Evolutionary conservation across 2,888 invertebrate species (phyloP).

Genomic region (Metellina segmentata): DNA sequence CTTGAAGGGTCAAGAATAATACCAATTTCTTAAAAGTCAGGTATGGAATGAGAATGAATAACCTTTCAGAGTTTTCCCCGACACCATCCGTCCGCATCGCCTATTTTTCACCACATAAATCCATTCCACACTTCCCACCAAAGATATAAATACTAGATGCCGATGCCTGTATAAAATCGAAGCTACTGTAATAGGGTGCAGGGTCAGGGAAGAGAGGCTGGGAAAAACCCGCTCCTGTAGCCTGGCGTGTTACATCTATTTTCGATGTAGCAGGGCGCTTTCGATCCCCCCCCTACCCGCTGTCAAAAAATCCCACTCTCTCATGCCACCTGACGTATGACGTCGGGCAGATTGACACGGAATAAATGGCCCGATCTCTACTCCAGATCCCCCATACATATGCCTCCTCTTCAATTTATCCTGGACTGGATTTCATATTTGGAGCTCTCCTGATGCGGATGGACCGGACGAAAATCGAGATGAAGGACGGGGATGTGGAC

Average conservation of each 20-base stretch:
- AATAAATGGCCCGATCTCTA: constrained; percentile 68
- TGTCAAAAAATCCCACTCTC: constrained; percentile 66
- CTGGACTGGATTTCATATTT: constrained; percentile 15
- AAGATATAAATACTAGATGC: constrained; percentile 5
- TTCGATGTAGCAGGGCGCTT: constrained; percentile 20
- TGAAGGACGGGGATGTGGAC: neutral
- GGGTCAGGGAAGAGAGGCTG: neutral
- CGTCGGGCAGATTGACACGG: constrained; percentile 66
- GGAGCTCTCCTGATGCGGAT: neutral
- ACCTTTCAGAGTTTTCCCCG: too few relatives aligned
- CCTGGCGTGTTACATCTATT: constrained; percentile 25
- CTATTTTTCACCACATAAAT: neutral
- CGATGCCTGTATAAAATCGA: neutral
- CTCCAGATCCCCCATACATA: neutral
- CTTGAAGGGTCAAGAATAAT: too few relatives aligned
- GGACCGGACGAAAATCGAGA: neutral
- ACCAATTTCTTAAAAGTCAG: too few relatives aligned
- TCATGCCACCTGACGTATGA: constrained; percentile 57
- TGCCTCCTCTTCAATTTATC: neutral
- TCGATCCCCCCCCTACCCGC: neutral
- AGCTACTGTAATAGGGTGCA: neutral
- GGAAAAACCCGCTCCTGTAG: constrained; percentile 16
- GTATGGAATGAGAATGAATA: too few relatives aligned
- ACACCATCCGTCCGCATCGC: neutral
- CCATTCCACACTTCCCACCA: neutral